phyloP scores from a whole-genome alignment of 2,888 invertebrate genomes.

The Fissipunctia ypsillon region DNA sequence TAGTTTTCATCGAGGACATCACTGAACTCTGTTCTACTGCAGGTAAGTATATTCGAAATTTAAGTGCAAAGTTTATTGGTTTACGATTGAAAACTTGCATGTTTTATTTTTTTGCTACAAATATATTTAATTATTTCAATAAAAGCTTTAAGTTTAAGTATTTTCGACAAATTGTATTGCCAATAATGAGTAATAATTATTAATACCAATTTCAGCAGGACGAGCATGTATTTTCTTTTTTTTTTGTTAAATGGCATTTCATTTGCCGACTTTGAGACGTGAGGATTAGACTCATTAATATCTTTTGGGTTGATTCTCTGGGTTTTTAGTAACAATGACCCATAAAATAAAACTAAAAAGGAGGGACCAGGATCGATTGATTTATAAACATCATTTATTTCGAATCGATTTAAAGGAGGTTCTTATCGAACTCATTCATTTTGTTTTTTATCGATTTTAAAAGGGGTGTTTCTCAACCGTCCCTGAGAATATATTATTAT shows the following conservation, averaged over 20 bases:
- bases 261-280: conserved; percentile 13
- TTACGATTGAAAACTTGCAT: not conserved
- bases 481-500: conserved; percentile 41
- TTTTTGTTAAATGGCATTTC: not conserved
- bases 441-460: conserved; percentile 60
- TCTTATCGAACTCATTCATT: conserved; percentile 57
- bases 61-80: not conserved
- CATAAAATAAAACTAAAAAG: conserved; percentile 48
- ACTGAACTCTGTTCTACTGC: too few species aligned
- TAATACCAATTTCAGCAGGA: too few species aligned
- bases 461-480: conserved; percentile 53
- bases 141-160: too few species aligned
- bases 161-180: too few species aligned
- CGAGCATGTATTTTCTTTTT: not conserved
- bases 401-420: conserved; percentile 51
- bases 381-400: conserved; percentile 52
- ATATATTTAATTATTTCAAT: too few species aligned
- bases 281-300: conserved; percentile 40
- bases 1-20: not conserved
- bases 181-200: too few species aligned
- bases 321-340: conserved; percentile 34
- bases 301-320: conserved; percentile 33
- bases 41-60: not conserved
- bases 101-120: not conserved
- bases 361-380: conserved; percentile 49